phyloP scores from a whole-genome alignment of 1,140 invertebrate genomes.

The Asobara japonica region DNA sequence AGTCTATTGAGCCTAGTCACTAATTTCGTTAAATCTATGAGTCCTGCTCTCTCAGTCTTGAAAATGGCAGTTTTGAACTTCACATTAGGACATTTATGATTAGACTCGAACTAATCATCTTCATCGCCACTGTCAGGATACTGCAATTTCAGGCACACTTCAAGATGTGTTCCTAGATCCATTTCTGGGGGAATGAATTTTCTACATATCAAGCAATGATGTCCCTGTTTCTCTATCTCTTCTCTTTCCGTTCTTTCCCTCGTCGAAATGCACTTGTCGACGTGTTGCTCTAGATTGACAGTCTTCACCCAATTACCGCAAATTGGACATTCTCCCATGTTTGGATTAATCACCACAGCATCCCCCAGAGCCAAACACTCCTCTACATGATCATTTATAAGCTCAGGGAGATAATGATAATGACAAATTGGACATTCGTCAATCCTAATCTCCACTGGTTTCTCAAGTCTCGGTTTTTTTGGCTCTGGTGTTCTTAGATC shows the following conservation, averaged over 20 bases:
- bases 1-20: conserved; percentile 52
- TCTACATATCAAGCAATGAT: conserved; percentile 61
- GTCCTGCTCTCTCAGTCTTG: neutral
- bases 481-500: conserved; percentile 25
- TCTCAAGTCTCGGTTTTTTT: neutral
- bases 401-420: conserved; percentile 46
- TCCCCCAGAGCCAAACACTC: conserved; percentile 28
- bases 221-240: conserved; percentile 23
- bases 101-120: too few species aligned
- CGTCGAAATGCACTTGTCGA: conserved; percentile 51
- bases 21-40: conserved; percentile 47
- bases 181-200: conserved; percentile 51
- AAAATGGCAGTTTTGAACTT: conserved; percentile 33
- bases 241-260: conserved; percentile 72
- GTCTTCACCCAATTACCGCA: neutral
- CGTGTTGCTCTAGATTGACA: neutral
- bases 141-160: conserved; percentile 54
- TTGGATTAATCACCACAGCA: neutral
- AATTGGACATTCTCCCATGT: neutral
- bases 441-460: neutral
- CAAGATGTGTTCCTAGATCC: conserved; percentile 61
- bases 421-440: conserved; percentile 67
- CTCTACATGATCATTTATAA: conserved; percentile 67
- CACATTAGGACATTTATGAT: neutral
- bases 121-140: too few species aligned